Evolutionary conservation across 2,113 vertebrate genomes (phyloP).

Genomic region (Salminus brasiliensis): DNA sequence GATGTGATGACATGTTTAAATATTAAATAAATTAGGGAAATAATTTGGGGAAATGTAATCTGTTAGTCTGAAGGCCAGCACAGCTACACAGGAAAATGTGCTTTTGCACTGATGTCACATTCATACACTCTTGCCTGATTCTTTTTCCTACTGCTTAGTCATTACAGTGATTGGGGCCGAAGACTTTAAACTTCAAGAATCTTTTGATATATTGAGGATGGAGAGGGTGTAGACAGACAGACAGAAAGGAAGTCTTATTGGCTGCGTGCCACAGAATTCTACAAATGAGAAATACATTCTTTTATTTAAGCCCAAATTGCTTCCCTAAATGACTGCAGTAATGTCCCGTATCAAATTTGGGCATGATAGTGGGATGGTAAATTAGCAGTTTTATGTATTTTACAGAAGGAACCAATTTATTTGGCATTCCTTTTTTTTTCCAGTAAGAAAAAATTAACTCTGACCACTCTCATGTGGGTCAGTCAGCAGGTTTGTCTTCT

Average conservation of each 20-base stretch:
- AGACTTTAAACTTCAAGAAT: not conserved
- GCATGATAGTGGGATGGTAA: not conserved
- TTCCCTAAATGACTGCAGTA: constrained; percentile 7
- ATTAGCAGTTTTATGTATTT: constrained; percentile 5
- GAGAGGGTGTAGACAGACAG: not conserved
- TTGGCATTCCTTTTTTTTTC: not conserved
- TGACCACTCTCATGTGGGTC: not conserved
- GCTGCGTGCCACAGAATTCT: not conserved
- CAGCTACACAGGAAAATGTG: no score
- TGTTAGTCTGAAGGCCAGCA: no score
- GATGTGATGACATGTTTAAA: not conserved
- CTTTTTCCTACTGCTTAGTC: not conserved
- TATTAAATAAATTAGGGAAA: no score
- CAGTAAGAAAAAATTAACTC: not conserved
- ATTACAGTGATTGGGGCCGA: constrained; percentile 5
- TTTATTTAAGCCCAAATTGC: constrained; percentile 5
- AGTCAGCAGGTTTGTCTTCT: no score
- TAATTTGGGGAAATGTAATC: no score
- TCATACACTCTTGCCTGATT: not conserved
- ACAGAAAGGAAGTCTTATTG: not conserved
- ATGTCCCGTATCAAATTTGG: not conserved
- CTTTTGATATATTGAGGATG: not conserved
- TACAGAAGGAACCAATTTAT: not conserved
- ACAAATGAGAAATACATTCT: not conserved
- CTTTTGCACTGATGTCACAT: no score